Evolutionary conservation across 2,797 vertebrate species (phyloP).

Genomic region (Rhinoraja longicauda): DNA sequence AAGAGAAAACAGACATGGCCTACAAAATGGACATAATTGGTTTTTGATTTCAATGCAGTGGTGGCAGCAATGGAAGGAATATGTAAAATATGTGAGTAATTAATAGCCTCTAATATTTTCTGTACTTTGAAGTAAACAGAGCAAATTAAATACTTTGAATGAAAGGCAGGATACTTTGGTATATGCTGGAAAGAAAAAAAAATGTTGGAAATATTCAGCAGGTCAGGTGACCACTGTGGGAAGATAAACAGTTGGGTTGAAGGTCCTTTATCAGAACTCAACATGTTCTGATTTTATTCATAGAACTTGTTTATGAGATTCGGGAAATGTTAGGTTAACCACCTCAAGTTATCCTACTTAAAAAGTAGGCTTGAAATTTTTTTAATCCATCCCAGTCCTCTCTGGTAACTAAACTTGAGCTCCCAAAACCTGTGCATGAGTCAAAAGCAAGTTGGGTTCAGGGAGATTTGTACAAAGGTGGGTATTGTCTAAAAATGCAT

Average conservation of each 20-base stretch:
- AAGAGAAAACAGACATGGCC: conserved; percentile 89
- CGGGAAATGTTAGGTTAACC: neutral
- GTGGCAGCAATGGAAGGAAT: conserved; percentile 99
- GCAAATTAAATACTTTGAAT: neutral
- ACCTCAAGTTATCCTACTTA: neutral
- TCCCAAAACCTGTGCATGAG: neutral
- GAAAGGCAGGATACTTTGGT: neutral
- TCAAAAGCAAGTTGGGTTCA: neutral
- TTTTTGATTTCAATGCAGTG: conserved; percentile 95
- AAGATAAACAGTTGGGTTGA: too few relatives aligned
- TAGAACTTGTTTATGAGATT: too few relatives aligned
- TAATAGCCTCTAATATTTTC: neutral
- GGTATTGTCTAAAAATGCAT: neutral
- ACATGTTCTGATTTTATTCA: too few relatives aligned
- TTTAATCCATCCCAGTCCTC: neutral
- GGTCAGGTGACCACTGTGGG: too few relatives aligned
- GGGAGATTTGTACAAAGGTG: neutral
- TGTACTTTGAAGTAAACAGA: neutral
- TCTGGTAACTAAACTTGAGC: neutral
- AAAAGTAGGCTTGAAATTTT: neutral
- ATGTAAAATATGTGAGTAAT: conserved; percentile 91
- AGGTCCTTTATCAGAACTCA: too few relatives aligned
- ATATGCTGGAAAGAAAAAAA: too few relatives aligned
- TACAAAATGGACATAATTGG: conserved; percentile 89
- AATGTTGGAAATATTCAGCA: too few relatives aligned